Evolutionary conservation across 2,113 vertebrate species (phyloP).

Genomic region (Dicaeum eximium): DNA sequence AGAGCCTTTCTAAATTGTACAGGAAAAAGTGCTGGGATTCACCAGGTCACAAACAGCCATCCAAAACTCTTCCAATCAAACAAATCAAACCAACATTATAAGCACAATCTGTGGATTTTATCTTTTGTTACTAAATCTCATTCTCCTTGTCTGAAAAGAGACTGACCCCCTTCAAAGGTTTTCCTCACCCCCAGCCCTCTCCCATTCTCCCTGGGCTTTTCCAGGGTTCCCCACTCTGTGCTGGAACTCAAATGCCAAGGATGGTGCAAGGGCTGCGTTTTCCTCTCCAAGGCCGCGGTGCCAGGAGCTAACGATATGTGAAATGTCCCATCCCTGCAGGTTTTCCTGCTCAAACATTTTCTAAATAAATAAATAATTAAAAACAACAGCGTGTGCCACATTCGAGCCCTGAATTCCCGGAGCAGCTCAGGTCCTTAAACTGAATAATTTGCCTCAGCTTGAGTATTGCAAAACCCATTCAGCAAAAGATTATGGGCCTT

Average conservation of each 20-base stretch:
- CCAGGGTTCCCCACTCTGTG: background rate
- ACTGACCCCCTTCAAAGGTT: fast-evolving
- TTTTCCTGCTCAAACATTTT: conserved; percentile 82
- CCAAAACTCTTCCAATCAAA: background rate
- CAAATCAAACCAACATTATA: background rate
- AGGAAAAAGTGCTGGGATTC: background rate
- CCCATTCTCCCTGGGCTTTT: background rate
- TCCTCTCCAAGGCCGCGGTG: fast-evolving
- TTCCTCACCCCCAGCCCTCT: background rate
- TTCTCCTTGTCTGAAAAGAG: too few relatives aligned
- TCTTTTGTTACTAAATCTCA: background rate
- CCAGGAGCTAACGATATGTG: conserved; percentile 47
- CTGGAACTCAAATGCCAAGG: background rate
- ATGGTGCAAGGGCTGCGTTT: background rate
- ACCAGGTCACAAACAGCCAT: background rate
- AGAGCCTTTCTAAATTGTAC: background rate
- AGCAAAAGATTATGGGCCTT: conserved; percentile 85
- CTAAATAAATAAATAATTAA: conserved; percentile 91
- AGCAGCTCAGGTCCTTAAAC: conserved; percentile 86
- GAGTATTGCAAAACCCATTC: conserved; percentile 78
- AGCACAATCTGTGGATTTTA: background rate
- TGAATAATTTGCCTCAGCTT: conserved; percentile 83
- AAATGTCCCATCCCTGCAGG: conserved; percentile 68
- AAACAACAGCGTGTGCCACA: conserved; percentile 48
- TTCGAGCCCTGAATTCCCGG: conserved; percentile 76